A percentile compares a stretch with the other conserved stretches of the same genome.
phyloP scores from a whole-genome alignment of 35 echinoderm and acorn worm genomes.

The Lytechinus variegatus region DNA sequence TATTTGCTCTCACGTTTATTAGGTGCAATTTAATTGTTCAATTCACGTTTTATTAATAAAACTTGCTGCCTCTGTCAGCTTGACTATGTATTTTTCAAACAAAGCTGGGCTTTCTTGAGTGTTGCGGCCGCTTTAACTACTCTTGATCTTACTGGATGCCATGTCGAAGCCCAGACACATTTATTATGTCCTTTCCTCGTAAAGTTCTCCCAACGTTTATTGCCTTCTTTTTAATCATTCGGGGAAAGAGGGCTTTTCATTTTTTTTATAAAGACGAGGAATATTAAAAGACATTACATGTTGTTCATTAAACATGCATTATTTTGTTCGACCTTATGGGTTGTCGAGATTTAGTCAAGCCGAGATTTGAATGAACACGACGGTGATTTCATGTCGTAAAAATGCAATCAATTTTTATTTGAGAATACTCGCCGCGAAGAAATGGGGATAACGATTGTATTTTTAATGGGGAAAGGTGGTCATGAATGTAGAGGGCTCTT shows the following conservation, averaged over 20 bases:
- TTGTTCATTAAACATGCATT: constrained; percentile 6
- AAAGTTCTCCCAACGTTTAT: neutral
- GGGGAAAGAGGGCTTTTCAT: neutral
- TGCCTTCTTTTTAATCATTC: constrained; percentile 7
- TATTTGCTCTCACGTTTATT: constrained; percentile 56
- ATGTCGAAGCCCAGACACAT: constrained; percentile 18
- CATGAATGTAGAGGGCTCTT: neutral
- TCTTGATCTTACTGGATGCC: constrained; percentile 8
- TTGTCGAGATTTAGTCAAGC: neutral
- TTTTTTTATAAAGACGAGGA: neutral
- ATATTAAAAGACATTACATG: neutral
- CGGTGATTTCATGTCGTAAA: constrained; percentile 12
- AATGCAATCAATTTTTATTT: constrained; percentile 15
- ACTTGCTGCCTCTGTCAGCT: constrained; percentile 37
- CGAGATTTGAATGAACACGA: neutral
- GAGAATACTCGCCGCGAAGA: neutral
- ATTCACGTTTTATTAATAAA: constrained; percentile 58
- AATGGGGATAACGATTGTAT: neutral
- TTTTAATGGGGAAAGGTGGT: neutral
- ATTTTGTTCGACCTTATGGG: neutral
- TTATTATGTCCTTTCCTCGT: constrained; percentile 29
- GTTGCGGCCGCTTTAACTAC: neutral
- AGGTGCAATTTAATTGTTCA: constrained; percentile 57
- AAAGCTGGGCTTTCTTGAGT: constrained; percentile 46
- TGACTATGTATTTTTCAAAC: constrained; percentile 48